phyloP scores from a whole-genome alignment of 2,797 vertebrate species.

The Anguilla marmorata region DNA sequence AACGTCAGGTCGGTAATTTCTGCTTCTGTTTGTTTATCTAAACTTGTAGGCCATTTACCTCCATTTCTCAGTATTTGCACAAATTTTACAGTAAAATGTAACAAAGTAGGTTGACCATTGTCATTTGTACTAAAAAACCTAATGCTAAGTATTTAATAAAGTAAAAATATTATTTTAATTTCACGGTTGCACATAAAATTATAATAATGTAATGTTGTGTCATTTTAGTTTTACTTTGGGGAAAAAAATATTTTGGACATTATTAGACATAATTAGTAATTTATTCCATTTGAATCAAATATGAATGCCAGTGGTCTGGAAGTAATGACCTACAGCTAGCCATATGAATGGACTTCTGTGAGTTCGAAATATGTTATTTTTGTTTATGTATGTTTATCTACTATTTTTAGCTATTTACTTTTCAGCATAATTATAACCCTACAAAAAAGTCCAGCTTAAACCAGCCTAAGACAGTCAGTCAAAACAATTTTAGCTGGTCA shows the following conservation, averaged over 20 bases:
- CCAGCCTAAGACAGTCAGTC: neutral
- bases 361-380: neutral
- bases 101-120: neutral
- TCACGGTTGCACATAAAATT: too few species aligned
- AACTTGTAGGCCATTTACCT: neutral
- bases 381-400: neutral
- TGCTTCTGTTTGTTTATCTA: too few species aligned
- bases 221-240: too few species aligned
- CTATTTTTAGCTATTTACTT: neutral
- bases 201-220: too few species aligned
- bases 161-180: too few species aligned
- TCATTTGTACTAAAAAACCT: neutral
- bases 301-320: neutral
- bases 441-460: too few species aligned
- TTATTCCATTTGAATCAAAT: neutral
- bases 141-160: neutral
- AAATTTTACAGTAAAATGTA: neutral
- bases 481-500: neutral
- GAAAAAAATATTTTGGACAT: too few species aligned
- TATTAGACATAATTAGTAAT: neutral
- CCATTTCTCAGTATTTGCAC: neutral
- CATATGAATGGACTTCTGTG: constrained; percentile 4
- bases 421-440: too few species aligned
- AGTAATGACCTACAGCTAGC: neutral
- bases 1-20: neutral